Base-by-base conservation (phyloP, 2,113 vertebrate genomes). In the Petrocephalus microphthalmus region DNA sequence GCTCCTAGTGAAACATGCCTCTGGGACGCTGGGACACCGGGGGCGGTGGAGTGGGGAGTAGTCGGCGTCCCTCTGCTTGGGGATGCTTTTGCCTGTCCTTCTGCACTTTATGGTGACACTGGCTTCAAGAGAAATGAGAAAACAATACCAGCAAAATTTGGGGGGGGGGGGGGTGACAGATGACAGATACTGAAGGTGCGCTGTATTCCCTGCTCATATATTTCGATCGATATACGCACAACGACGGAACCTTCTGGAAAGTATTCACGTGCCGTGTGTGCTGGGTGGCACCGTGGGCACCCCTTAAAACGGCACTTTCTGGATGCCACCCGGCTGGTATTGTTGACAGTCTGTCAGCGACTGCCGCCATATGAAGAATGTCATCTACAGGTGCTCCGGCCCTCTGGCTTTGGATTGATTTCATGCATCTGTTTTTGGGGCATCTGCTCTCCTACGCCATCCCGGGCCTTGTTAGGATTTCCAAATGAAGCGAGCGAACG, bases 121-220 rank as follows among this genome's bases (percentile, higher is more conserved):
- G 7, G 42, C 20, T 54, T 19, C 52, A 33, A 25, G 51, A 54
- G 52, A 89, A 90, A 90, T 89, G 78, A 90, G 85, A 82, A 89
- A 91, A 90, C 89, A 88, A 74, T 56, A 90, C 87, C 29, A 33
- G 60, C 88, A 89, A 89, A 92, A 29, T 33, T 6, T 5, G 7
- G 51, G 6, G 45, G 81, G 78, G 19, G 20, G 15, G 5, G 20
- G 7, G 7, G 2, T 10, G 60, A 25, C 60, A 54, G 51, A 29
- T n/a, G 22, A 42, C 81, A 49, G 49, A 56, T 13, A 37, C 13
- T 83, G 67, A 89, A 87, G 49, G 82, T 90, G 89, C n/a, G 60
- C 88, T 74, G 85, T n/a, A 51, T 56, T 85, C 10, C 45, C 25
- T 53, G 11, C 25, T 85, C 52, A 56, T 85, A 51, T 56, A 54